Percentiles rank a stretch among this genome's conserved stretches.
Conservation (phyloP, 2,113 vertebrate genomes). For the Cephalopterus ornatus region DNA sequence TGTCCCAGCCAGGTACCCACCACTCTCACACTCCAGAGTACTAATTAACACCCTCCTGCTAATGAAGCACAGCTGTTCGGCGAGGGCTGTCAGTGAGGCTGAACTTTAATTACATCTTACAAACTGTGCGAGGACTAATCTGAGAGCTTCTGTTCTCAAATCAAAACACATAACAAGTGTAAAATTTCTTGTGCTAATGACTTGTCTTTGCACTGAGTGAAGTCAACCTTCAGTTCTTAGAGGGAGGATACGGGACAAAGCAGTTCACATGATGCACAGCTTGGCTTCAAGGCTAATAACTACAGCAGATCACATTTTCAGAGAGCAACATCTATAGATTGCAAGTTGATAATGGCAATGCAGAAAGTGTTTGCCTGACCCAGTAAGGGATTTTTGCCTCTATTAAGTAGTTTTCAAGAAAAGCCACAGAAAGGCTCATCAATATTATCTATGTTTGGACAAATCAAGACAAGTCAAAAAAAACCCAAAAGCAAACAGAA, state of each 20-base stretch:
- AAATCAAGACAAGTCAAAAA: neutral
- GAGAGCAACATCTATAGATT: neutral
- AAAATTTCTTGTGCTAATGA: neutral
- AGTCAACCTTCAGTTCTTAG: neutral
- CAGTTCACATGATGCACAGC: neutral
- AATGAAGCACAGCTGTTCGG: neutral
- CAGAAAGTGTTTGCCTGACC: neutral
- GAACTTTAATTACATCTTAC: neutral
- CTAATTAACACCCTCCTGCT: neutral
- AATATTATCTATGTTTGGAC: neutral
- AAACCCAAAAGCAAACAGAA: neutral
- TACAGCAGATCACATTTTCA: neutral
- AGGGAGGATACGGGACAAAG: neutral
- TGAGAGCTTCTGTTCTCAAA: neutral
- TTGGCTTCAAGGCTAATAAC: neutral
- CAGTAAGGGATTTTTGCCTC: neutral
- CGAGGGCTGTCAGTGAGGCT: neutral
- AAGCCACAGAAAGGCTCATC: neutral
- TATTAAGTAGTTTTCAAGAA: neutral
- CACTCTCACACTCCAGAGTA: rapidly evolving
- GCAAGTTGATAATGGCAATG: neutral
- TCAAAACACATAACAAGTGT: neutral
- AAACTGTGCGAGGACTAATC: neutral
- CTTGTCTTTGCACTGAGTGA: neutral
- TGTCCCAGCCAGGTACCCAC: neutral